These are phyloP conservation scores for Varecia variegata DNA, from an alignment of 2,797 vertebrate species.

Conservation along the genomic window DNA sequence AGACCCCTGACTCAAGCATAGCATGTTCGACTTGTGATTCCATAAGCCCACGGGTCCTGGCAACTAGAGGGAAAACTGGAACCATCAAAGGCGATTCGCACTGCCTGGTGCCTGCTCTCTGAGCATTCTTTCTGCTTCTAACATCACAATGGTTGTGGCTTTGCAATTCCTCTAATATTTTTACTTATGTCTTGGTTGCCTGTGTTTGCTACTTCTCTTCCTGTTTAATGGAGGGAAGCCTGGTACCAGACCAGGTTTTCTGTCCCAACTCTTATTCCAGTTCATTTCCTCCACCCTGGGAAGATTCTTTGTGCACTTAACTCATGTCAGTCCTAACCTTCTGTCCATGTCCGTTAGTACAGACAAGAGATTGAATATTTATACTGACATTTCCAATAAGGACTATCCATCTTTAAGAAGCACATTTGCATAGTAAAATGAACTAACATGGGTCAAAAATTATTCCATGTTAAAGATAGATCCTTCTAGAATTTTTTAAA, in stretches of 20 bases:
- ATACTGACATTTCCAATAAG: background rate
- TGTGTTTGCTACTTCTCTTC: background rate
- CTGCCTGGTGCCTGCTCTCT: background rate
- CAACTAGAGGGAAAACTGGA: background rate
- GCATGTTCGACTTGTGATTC: background rate
- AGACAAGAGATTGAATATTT: background rate
- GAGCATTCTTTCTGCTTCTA: background rate
- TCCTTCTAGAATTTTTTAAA: constrained; percentile 9
- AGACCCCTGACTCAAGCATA: background rate
- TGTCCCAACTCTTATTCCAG: background rate
- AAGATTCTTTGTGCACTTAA: background rate
- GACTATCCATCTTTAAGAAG: background rate
- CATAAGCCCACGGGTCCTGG: background rate
- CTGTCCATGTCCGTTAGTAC: background rate
- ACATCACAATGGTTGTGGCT: background rate
- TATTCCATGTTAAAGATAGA: background rate
- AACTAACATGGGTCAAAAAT: background rate
- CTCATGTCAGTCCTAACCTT: background rate
- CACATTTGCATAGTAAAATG: background rate
- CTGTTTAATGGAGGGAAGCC: background rate
- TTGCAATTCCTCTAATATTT: background rate
- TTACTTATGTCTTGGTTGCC: background rate
- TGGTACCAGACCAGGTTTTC: background rate
- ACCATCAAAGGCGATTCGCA: background rate
- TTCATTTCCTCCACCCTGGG: background rate